Base-by-base conservation (phyloP, 2,888 invertebrate genomes). In the Spisula solida region DNA sequence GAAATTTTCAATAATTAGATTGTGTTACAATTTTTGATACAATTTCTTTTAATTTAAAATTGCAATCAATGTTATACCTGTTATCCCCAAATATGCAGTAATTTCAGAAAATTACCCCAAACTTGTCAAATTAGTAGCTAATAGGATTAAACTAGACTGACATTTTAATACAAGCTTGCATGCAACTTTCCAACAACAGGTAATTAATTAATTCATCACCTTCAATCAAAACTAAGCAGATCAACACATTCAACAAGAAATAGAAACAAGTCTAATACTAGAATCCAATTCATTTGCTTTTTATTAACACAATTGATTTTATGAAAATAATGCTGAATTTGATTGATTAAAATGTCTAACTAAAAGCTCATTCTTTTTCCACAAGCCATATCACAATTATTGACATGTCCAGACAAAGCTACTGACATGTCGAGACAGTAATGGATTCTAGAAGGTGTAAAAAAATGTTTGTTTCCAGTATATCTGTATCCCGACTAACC, bases 211-310 rank as follows among this genome's bases (percentile, higher is more conserved):
- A 66, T n/a, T 25, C 25, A n/a, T 6, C 60, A 66, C 5, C n/a
- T n/a, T 10, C 0, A 66, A n/a, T 66, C 60, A 66, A 66, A 66
- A 5, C 25, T 66, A 25, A 66, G 60, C 10, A 25, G 60, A 66
- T 12, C n/a, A 66, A 66, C n/a, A 66, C n/a, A n/a, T 25, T 25
- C 60, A 66, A 66, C 60, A 66, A 66, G n/a, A 66, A 66, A n/a
- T 66, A 25, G 10, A 66, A 66, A 66, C n/a, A 10, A 66, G n/a
- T 25, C 60, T n/a, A 60, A 60, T 8, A 6, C 25, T 60, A 18
- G 55, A 55, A 66, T 4, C 4, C 25, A 66, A 25, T 66, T 66
- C 16, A 51, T 16, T 51, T 51, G 6, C 4, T 41, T 51, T 14
- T 16, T 8, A 51, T 12, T 16, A 51, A 51, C 12, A 14, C 51